phyloP scores from a whole-genome alignment of 2,888 invertebrate genomes.

The Palloptera scutellata region DNA sequence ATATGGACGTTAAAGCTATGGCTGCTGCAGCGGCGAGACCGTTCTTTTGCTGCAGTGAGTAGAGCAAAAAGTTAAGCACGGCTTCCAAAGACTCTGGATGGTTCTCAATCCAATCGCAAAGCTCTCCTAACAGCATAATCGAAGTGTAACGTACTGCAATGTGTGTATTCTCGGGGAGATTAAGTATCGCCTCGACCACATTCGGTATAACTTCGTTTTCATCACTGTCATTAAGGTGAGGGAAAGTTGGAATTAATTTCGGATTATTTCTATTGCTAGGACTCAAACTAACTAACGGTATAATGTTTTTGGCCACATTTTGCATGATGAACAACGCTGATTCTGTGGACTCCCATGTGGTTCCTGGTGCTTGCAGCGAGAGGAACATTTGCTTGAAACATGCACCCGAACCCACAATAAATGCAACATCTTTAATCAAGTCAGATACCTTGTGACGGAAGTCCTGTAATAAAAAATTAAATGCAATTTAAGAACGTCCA shows the following conservation, averaged over 20 bases:
- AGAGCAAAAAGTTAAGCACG: conserved; percentile 80
- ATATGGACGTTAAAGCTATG: conserved; percentile 84
- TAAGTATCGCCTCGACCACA: conserved; percentile 89
- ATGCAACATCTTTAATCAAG: conserved; percentile 94
- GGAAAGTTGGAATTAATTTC: neutral
- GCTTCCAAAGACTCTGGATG: conserved; percentile 85
- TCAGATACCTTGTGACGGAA: conserved; percentile 89
- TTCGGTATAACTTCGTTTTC: conserved; percentile 93
- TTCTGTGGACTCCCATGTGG: conserved; percentile 92
- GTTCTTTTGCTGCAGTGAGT: conserved; percentile 73
- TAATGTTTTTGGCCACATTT: conserved; percentile 91
- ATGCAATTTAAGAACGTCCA: neutral
- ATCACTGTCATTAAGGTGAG: conserved; percentile 68
- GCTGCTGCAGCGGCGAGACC: conserved; percentile 84
- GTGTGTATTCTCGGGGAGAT: conserved; percentile 83
- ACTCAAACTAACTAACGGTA: conserved; percentile 78
- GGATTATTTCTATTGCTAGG: neutral
- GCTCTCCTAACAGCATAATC: conserved; percentile 84
- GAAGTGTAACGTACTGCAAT: conserved; percentile 90
- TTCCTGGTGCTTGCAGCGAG: conserved; percentile 74
- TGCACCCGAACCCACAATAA: conserved; percentile 91
- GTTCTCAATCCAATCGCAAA: conserved; percentile 93
- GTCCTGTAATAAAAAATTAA: conserved; percentile 64
- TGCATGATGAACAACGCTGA: conserved; percentile 95
- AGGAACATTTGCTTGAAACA: conserved; percentile 92